phyloP scores from a whole-genome alignment of 1,140 invertebrate species.

The Paracyclopina nana region DNA sequence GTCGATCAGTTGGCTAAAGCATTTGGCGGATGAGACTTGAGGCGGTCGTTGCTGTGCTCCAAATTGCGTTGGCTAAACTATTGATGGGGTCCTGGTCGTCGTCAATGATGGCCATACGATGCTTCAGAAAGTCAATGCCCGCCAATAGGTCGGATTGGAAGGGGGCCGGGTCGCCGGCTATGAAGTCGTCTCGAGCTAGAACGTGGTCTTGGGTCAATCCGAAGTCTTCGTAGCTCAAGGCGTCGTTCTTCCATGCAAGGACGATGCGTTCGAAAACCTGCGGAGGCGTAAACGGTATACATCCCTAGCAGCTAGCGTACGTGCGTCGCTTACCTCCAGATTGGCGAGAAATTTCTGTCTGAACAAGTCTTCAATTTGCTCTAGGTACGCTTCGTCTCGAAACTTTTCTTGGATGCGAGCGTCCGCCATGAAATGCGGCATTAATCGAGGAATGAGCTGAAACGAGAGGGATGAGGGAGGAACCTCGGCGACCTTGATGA shows the following conservation, averaged over 20 bases:
- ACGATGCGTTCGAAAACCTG: not conserved
- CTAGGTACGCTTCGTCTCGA: not conserved
- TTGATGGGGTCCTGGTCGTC: not conserved
- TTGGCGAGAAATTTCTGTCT: not conserved
- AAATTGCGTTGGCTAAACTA: too few relatives aligned
- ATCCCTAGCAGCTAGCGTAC: not conserved
- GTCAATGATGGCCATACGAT: not conserved
- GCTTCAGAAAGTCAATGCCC: not conserved
- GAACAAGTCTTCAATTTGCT: conserved; percentile 1
- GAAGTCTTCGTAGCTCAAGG: not conserved
- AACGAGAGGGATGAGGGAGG: too few relatives aligned
- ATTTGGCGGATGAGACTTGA: too few relatives aligned
- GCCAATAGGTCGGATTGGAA: not conserved
- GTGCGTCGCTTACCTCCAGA: not conserved
- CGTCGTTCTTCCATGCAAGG: not conserved
- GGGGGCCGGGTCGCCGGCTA: not conserved
- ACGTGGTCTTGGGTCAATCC: not conserved
- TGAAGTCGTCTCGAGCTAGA: not conserved
- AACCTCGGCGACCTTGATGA: too few relatives aligned
- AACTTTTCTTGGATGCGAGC: too few relatives aligned
- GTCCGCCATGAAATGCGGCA: too few relatives aligned
- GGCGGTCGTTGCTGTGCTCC: too few relatives aligned
- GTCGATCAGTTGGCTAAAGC: too few relatives aligned
- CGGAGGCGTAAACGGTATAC: not conserved
- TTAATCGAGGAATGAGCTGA: too few relatives aligned